Base-by-base conservation (phyloP, 2,113 vertebrate species). In the Pao palembangensis region DNA sequence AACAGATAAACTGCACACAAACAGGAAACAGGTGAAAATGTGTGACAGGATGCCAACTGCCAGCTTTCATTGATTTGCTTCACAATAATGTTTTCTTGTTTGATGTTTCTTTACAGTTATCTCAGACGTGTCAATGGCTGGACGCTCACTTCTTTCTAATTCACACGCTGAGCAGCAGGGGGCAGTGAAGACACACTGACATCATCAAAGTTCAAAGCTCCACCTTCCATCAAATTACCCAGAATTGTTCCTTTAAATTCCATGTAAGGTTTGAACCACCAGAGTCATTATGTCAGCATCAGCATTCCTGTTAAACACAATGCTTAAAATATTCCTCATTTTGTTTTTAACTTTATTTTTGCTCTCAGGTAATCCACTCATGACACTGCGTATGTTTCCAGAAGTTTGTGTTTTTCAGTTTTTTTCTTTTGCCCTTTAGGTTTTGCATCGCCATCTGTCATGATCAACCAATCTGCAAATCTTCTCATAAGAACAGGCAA, bases 301-400 rank as follows among this genome's bases (percentile, higher is more conserved):
- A 41, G 16, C 0, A 21, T 11, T 0, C 21, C 8, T 53, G 1
- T 4, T 6, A 18, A 59, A 51, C 41, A 4, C 25, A 28, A 44
- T 43, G 0, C 54, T 41, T 0, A n/a, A 59, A 56, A 59, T 66
- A 55, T 50, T 53, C 1, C 12, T 28, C 6, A 20, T 23, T 44
- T 46, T 34, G 17, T 4, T 66, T 17, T 10, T 51, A 3, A 38
- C 3, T 60, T n/a, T 63, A 38, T 52, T 18, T 49, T 46, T 65
- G 11, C 58, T 76, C 21, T 13, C 76, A 79, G 78, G 71, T 86
- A 65, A 67, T 43, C 41, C 48, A 70, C 18, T 8, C 3, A 12
- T 43, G 41, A 28, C 5, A 28, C 25, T 28, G 25, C 5, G 25
- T 6, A 28, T 43, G 41, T 43, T 43, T 43, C 14, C 10, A 43